A percentile compares a stretch with the other conserved stretches of the same genome.
Conservation (phyloP, 2,888 invertebrate species). For the Meiosimyza platycephala region DNA sequence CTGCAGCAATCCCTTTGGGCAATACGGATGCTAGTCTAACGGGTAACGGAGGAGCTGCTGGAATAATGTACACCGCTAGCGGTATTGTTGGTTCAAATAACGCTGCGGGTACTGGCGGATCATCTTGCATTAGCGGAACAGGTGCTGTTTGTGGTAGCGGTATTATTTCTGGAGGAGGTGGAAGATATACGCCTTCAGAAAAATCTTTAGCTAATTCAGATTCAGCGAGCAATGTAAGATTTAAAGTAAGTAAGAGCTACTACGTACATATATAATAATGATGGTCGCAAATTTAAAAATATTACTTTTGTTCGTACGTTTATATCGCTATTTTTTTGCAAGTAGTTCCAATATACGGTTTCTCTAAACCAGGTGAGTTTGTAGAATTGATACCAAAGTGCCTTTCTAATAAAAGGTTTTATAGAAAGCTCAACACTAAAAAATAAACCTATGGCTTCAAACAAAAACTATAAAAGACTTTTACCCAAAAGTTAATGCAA, state of each 20-base stretch:
- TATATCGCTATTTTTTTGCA: no score
- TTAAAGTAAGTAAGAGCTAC: conserved; percentile 59
- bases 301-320: no score
- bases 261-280: no score
- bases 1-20: conserved; percentile 24
- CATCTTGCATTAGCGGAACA: conserved; percentile 30
- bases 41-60: conserved; percentile 23
- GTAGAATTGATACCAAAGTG: no score
- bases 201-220: conserved; percentile 65
- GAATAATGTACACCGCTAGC: conserved; percentile 7
- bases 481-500: no score
- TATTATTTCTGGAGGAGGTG: conserved; percentile 46
- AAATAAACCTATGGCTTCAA: no score
- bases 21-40: conserved; percentile 21
- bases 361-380: no score
- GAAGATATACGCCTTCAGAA: conserved; percentile 65
- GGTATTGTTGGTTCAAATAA: background rate
- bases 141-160: conserved; percentile 35
- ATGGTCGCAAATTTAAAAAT: background rate
- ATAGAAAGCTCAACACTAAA: no score
- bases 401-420: no score
- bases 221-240: conserved; percentile 64
- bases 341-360: no score
- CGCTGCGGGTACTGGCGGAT: conserved; percentile 3
- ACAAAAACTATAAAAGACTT: no score